Percentiles rank a stretch among this genome's conserved stretches.
Evolutionary conservation across 2,113 vertebrate species (phyloP).

Genomic region (Hemichromis elongatus): DNA sequence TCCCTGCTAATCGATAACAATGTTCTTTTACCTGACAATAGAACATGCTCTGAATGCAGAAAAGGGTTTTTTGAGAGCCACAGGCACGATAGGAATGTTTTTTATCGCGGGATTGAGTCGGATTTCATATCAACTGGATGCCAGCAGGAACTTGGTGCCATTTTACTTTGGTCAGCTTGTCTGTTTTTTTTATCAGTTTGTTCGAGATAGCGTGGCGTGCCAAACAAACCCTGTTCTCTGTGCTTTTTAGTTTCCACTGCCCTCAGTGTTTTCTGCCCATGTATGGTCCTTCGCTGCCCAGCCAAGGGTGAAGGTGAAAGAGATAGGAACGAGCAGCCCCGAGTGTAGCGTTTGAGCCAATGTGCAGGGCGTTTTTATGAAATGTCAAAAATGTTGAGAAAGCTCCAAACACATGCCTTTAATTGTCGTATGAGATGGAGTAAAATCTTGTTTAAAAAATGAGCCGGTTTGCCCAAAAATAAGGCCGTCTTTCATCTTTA

Average conservation of each 20-base stretch:
- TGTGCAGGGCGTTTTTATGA: background rate
- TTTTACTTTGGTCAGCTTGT: background rate
- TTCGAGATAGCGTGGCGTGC: background rate
- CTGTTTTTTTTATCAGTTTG: slow-evolving; percentile 4
- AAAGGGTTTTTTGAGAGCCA: background rate
- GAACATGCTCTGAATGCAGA: background rate
- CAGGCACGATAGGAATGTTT: slow-evolving; percentile 41
- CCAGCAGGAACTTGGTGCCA: background rate
- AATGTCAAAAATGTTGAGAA: background rate
- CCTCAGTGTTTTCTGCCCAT: background rate
- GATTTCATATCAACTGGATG: background rate
- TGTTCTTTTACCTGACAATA: slow-evolving; percentile 46
- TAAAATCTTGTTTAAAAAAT: background rate
- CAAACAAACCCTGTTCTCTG: background rate
- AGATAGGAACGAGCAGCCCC: background rate
- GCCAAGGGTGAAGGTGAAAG: background rate
- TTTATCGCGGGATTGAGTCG: background rate
- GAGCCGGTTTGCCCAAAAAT: background rate
- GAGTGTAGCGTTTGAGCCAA: background rate
- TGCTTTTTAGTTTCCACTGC: background rate
- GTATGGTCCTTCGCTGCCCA: background rate
- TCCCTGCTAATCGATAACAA: slow-evolving; percentile 59
- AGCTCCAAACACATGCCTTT: background rate
- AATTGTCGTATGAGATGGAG: background rate
- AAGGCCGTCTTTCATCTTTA: background rate